A percentile compares a stretch with the other conserved stretches of the same genome.
Conservation (phyloP, 2,797 vertebrate genomes). For the Dryobates pubescens region DNA sequence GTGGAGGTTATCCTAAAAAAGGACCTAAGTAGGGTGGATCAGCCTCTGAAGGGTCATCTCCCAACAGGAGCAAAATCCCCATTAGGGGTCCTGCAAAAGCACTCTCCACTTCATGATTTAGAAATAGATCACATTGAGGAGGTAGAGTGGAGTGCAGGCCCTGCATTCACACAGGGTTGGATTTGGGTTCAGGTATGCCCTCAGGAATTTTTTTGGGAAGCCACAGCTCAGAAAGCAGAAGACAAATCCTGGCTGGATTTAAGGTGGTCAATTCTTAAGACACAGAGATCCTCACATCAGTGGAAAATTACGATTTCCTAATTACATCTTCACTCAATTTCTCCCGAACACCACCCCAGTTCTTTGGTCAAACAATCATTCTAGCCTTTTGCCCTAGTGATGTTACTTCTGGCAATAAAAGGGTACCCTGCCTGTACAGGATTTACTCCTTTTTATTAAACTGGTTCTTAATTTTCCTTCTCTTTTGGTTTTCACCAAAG, state of each 20-base stretch:
- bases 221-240: neutral
- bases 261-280: conserved; percentile 57
- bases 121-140: neutral
- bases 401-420: neutral
- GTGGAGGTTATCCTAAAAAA: neutral
- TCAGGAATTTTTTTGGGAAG: neutral
- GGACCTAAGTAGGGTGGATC: neutral
- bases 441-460: neutral
- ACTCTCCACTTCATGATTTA: neutral
- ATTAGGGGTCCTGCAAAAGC: neutral
- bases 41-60: neutral
- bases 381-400: neutral
- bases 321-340: neutral
- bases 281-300: neutral
- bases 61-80: neutral
- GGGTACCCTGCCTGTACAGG: neutral
- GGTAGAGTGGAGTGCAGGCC: neutral
- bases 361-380: neutral
- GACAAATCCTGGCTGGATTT: conserved; percentile 66
- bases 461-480: neutral
- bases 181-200: neutral
- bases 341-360: neutral
- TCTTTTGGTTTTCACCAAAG: neutral
- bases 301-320: neutral
- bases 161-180: neutral